Conservation (phyloP, 2,797 vertebrate genomes). For the Muscicapa comitata region DNA sequence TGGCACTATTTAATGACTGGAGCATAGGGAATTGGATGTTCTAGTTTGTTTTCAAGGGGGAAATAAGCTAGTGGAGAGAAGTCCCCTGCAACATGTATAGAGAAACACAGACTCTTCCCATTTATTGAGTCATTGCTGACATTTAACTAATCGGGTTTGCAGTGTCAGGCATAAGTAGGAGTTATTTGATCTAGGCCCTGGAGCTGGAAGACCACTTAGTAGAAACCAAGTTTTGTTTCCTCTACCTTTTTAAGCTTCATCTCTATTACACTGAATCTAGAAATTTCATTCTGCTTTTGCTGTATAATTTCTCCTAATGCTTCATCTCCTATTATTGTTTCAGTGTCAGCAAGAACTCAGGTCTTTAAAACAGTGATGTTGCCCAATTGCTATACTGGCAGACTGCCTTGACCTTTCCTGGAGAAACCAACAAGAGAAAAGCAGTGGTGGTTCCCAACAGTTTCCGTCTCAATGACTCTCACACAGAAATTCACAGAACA, state of each 20-base stretch:
- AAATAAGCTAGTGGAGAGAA: not conserved
- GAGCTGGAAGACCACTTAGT: not conserved
- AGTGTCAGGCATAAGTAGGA: not conserved
- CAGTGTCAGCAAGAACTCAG: not conserved
- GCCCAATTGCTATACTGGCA: not conserved
- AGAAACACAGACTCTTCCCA: not conserved
- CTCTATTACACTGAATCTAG: not conserved
- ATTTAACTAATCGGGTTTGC: not conserved
- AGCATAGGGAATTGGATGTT: not conserved
- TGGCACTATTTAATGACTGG: not conserved
- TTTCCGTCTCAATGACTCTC: not conserved
- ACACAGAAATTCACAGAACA: not conserved
- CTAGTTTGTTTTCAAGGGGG: not conserved
- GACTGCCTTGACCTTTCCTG: not conserved
- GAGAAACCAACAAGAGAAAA: not conserved
- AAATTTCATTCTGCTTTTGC: not conserved
- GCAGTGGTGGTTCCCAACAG: not conserved
- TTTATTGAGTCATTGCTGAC: not conserved
- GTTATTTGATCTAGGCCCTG: not conserved
- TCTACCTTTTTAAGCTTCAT: not conserved
- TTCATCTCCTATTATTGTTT: not conserved
- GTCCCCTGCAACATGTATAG: not conserved
- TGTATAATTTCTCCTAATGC: not conserved
- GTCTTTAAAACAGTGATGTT: not conserved
- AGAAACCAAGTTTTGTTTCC: not conserved